phyloP scores from a whole-genome alignment of 2,888 invertebrate genomes.

The Pristionchus mayeri region DNA sequence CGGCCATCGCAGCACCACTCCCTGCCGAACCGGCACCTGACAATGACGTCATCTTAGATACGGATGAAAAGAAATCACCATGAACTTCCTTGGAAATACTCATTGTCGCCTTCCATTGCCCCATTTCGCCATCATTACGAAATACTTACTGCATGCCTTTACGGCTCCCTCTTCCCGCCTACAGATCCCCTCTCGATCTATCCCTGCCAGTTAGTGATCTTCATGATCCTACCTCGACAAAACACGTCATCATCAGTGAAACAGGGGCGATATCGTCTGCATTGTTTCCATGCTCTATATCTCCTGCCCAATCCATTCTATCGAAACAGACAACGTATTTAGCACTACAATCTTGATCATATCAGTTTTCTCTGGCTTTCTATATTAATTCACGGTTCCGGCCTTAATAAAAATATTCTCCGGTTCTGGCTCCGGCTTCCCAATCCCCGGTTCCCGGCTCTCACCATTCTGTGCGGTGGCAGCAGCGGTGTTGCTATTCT shows the following conservation, averaged over 20 bases:
- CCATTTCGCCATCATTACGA: background rate
- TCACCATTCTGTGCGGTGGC: slow-evolving; percentile 51
- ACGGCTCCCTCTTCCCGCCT: too few relatives aligned
- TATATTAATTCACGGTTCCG: background rate
- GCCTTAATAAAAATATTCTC: background rate
- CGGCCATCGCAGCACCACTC: background rate
- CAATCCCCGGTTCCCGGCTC: slow-evolving; percentile 4
- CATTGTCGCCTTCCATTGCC: too few relatives aligned
- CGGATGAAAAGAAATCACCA: too few relatives aligned
- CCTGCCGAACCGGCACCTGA: slow-evolving; percentile 3
- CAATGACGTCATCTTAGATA: too few relatives aligned
- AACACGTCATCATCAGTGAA: background rate
- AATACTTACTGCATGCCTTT: too few relatives aligned
- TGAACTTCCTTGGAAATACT: too few relatives aligned
- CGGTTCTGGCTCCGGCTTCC: background rate
- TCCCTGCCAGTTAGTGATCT: too few relatives aligned
- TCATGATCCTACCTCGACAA: too few relatives aligned
- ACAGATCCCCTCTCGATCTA: too few relatives aligned
- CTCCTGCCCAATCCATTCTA: background rate
- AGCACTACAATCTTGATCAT: too few relatives aligned
- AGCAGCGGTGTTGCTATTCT: slow-evolving; percentile 71
- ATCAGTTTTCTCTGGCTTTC: background rate
- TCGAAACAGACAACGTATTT: background rate
- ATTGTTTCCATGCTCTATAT: background rate
- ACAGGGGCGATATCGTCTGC: slow-evolving; percentile 17